Percentiles rank a stretch among this genome's conserved stretches.
phyloP scores from a whole-genome alignment of 2,113 vertebrate species.

The Hirundichthys speculiger region DNA sequence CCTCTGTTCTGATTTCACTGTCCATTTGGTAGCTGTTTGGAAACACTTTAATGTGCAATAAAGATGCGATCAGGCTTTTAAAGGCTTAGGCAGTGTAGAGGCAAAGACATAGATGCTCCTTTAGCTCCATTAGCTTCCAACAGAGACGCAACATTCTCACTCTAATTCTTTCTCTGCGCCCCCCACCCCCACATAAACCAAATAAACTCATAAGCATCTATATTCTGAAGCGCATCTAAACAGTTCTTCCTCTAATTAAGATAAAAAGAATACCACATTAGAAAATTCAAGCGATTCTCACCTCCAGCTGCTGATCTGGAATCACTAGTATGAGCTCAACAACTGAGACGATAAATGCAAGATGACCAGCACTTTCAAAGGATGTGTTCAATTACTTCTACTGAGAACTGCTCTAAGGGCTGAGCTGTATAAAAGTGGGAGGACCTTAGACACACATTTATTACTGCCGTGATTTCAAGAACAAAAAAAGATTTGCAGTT shows the following conservation, averaged over 20 bases:
- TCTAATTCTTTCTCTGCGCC: not conserved
- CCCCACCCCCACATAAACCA: not conserved
- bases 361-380: slow-evolving; percentile 31
- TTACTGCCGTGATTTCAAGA: slow-evolving; percentile 56
- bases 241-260: not conserved
- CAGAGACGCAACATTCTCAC: not conserved
- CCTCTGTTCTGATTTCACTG: not conserved
- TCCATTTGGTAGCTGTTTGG: slow-evolving; percentile 12
- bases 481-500: slow-evolving; percentile 66
- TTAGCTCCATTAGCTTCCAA: slow-evolving; percentile 25
- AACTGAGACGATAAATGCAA: slow-evolving; percentile 12
- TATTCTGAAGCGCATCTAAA: not conserved
- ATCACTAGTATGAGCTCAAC: slow-evolving; percentile 1
- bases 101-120: slow-evolving; percentile 5
- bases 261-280: not conserved
- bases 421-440: slow-evolving; percentile 32
- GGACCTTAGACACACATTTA: slow-evolving; percentile 11
- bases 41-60: slow-evolving; percentile 33
- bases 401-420: slow-evolving; percentile 36
- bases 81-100: slow-evolving; percentile 10
- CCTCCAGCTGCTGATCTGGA: slow-evolving; percentile 28
- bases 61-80: slow-evolving; percentile 41
- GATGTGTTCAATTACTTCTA: slow-evolving; percentile 24
- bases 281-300: slow-evolving; percentile 31
- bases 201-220: not conserved